phyloP scores from a whole-genome alignment of 2,888 invertebrate genomes.

The Polydrusus pterygomalis region DNA sequence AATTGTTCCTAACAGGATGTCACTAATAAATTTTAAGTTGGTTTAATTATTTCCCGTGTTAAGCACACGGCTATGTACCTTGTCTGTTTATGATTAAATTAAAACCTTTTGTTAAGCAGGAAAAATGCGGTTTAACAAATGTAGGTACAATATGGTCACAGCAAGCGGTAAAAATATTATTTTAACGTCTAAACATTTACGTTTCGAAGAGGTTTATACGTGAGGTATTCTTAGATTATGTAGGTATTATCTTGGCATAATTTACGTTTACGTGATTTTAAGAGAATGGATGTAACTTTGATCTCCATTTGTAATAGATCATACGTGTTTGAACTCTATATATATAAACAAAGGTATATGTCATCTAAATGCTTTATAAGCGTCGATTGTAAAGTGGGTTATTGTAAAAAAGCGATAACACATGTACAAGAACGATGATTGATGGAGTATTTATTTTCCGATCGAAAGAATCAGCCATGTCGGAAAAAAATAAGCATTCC shows the following conservation, averaged over 20 bases:
- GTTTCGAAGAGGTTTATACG: constrained; percentile 43
- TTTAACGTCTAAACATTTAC: constrained; percentile 53
- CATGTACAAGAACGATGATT: constrained; percentile 14
- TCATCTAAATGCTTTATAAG: constrained; percentile 32
- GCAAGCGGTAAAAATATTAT: constrained; percentile 56
- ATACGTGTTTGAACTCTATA: constrained; percentile 25
- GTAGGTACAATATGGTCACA: constrained; percentile 54
- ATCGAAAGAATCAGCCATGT: constrained; percentile 28
- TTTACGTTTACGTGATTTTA: constrained; percentile 29
- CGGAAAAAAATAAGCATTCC: constrained; percentile 14
- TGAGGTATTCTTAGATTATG: constrained; percentile 46
- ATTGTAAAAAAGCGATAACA: constrained; percentile 32
- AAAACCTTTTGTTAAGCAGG: constrained; percentile 53
- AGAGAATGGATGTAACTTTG: constrained; percentile 26
- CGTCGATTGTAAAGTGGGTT: constrained; percentile 20
- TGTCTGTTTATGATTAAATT: constrained; percentile 53
- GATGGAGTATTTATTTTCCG: constrained; percentile 19
- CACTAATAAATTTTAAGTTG: constrained; percentile 63
- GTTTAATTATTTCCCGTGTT: constrained; percentile 63
- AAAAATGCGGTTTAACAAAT: constrained; percentile 50
- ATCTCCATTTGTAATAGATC: constrained; percentile 31
- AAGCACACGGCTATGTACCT: constrained; percentile 55
- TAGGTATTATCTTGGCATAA: constrained; percentile 30
- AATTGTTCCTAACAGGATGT: constrained; percentile 60
- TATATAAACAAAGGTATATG: constrained; percentile 32